Percentiles rank a stretch among this genome's conserved stretches.
phyloP scores from a whole-genome alignment of 2,888 invertebrate species.

The Graphium colonna region DNA sequence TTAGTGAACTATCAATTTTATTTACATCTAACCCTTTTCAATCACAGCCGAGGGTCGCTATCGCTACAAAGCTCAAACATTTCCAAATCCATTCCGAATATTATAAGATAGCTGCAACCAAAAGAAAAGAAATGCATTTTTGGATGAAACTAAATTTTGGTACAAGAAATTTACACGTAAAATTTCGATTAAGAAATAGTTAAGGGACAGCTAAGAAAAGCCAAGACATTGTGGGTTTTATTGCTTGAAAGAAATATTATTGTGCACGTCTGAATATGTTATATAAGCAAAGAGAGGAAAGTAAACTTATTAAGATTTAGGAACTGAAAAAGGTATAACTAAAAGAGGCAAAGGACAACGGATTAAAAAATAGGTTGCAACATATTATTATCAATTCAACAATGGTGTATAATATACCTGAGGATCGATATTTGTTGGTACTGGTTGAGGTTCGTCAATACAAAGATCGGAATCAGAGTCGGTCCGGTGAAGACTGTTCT shows the following conservation, averaged over 20 bases:
- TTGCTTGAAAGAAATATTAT: background rate
- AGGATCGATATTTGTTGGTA: constrained; percentile 67
- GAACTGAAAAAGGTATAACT: background rate
- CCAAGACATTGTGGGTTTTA: background rate
- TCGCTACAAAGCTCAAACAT: constrained; percentile 71
- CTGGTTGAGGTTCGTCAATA: constrained; percentile 83
- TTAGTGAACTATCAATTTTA: constrained; percentile 37
- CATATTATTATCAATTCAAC: constrained; percentile 3
- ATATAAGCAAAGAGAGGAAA: constrained; percentile 17
- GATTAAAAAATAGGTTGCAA: background rate
- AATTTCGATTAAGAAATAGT: constrained; percentile 30
- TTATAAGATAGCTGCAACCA: constrained; percentile 77
- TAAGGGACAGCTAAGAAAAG: constrained; percentile 23
- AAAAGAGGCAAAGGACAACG: background rate
- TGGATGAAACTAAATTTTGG: constrained; percentile 19
- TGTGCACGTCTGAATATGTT: constrained; percentile 29
- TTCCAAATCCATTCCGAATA: constrained; percentile 77
- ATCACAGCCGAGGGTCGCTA: constrained; percentile 74
- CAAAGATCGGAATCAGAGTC: constrained; percentile 96
- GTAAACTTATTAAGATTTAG: background rate
- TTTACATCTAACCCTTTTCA: constrained; percentile 58
- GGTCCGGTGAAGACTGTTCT: constrained; percentile 82
- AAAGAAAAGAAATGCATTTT: constrained; percentile 46
- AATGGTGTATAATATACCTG: constrained; percentile 49
- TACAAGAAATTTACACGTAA: constrained; percentile 8